Conservation (phyloP, 2,113 vertebrate species). For the Glaucomys volans region DNA sequence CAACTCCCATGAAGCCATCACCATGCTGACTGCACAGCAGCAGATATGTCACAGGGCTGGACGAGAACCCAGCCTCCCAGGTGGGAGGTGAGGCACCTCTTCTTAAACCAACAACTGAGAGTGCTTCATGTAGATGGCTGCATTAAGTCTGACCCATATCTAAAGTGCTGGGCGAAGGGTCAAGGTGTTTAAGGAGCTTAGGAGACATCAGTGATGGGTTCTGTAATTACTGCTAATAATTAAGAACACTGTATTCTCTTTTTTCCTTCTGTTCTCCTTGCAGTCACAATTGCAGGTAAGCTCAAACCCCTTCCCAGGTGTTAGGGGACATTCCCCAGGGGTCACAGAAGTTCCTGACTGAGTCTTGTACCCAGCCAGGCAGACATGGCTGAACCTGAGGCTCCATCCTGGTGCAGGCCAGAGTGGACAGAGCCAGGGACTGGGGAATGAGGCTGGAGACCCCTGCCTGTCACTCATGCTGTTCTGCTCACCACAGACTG, state of each 20-base stretch:
- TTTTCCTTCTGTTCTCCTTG: neutral
- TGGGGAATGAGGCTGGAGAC: neutral
- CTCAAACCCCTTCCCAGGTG: neutral
- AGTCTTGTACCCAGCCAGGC: neutral
- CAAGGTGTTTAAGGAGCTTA: neutral
- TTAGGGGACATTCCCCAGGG: neutral
- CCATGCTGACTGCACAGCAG: neutral
- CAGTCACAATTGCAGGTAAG: conserved; percentile 29
- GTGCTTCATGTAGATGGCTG: neutral
- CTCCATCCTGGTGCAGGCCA: neutral
- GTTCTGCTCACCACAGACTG: conserved; percentile 75
- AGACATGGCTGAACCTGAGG: neutral
- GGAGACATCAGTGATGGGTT: fast-evolving
- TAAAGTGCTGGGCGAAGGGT: no score
- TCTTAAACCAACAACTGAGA: neutral
- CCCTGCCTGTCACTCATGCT: neutral
- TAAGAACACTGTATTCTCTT: neutral
- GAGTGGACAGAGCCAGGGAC: neutral
- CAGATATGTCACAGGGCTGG: no score
- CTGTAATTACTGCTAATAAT: neutral
- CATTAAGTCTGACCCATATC: neutral
- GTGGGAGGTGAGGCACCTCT: no score
- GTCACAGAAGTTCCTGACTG: neutral
- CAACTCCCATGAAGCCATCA: fast-evolving
- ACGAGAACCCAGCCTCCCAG: fast-evolving